These are phyloP conservation scores for Dolichomitus sp. DNA, from an alignment of 2,888 invertebrate genomes.

Conservation along the genomic window DNA sequence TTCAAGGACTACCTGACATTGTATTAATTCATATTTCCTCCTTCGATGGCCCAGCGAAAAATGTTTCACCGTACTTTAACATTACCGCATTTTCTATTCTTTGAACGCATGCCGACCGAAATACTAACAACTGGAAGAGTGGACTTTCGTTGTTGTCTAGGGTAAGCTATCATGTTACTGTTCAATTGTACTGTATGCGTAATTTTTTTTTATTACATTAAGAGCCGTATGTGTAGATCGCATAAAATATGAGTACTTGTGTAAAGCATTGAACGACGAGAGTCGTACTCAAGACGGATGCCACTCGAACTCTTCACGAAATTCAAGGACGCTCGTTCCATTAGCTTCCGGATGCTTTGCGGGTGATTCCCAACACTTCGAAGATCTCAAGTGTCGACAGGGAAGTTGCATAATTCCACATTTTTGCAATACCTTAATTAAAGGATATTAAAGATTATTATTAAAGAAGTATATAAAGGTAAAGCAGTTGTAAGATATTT, in stretches of 20 bases:
- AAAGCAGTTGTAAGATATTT: no score
- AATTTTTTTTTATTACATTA: slow-evolving; percentile 10
- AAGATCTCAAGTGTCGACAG: slow-evolving; percentile 12
- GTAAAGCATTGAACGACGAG: neutral
- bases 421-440: neutral
- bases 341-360: slow-evolving; percentile 8
- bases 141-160: slow-evolving; percentile 84
- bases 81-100: slow-evolving; percentile 78
- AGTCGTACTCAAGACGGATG: neutral
- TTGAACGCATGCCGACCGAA: slow-evolving; percentile 82
- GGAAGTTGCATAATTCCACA: neutral
- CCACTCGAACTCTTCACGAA: slow-evolving; percentile 2
- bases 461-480: no score
- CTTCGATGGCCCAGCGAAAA: slow-evolving; percentile 17
- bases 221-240: neutral
- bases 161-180: slow-evolving; percentile 78
- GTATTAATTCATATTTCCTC: slow-evolving; percentile 24
- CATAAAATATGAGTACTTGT: slow-evolving; percentile 4
- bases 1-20: slow-evolving; percentile 29
- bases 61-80: slow-evolving; percentile 73
- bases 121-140: slow-evolving; percentile 84
- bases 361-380: slow-evolving; percentile 1
- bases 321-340: slow-evolving; percentile 17
- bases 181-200: slow-evolving; percentile 28
- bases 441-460: neutral